Evolutionary conservation across 2,113 vertebrate genomes (phyloP), one percentile per base, ranked within the genome.

Genomic region (Candoia aspera): DNA sequence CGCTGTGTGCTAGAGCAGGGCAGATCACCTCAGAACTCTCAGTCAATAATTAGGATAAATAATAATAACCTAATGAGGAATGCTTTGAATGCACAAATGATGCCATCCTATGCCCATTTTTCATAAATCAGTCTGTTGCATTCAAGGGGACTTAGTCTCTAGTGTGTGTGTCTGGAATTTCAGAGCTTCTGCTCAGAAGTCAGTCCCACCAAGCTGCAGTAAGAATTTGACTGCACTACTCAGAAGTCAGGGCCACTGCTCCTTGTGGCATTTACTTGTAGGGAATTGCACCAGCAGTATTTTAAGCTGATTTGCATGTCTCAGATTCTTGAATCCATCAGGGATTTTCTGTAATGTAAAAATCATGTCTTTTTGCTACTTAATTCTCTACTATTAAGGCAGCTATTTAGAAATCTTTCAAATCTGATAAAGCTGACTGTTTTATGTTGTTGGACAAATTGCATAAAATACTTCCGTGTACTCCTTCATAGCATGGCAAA

Each of bases 281-380:
- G 53, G 55, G 84, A 54, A 86, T 29, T 55, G 46, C 23, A 54
- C 23, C 23, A 85, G 15, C 19, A 42, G 86, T 11, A 23, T 87
- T 62, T 60, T 88, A 59, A 49, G 58, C 23, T 62, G 8, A 42
- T 57, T 24, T 53, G 26, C n/a, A 73, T 59, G 23, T 53, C 59
- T 53, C 33, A 29, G 46, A 46, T 33, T 62, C 42, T 84, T 88
- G 54, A 88, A 42, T n/a, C 64, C 21, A 33, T 23, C 15, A 88
- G 57, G n/a, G 19, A 73, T 79, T 79, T 26, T 21, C 60, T 29
- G 53, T 37, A 24, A 73, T 91, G 33, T 57, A 15, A 62, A 0
- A 0, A 0, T 0, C 0, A 6, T 9, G 87, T 88, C 23, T 13
- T 19, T 84, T 42, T 54, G 4, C 49, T 8, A 1, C 42, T 8